These are phyloP conservation scores for Suricata suricatta DNA, from an alignment of 2,113 vertebrate genomes.

Conservation along the genomic window DNA sequence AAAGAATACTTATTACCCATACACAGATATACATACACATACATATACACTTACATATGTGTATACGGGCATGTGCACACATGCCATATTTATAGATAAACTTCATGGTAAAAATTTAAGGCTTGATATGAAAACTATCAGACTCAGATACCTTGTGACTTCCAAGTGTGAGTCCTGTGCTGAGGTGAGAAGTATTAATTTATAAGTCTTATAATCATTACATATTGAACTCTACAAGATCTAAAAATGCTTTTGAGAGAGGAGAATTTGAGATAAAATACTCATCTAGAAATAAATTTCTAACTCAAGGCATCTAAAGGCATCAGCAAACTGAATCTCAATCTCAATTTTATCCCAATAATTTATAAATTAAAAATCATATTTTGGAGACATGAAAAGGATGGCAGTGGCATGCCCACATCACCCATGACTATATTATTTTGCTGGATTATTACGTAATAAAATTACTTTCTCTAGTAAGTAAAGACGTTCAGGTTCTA, in stretches of 20 bases:
- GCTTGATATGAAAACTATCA: slow-evolving; percentile 7
- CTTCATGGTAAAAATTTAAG: background rate
- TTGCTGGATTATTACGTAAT: background rate
- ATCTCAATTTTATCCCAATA: background rate
- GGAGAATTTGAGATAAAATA: background rate
- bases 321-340: background rate
- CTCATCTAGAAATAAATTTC: background rate
- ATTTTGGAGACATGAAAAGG: background rate
- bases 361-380: background rate
- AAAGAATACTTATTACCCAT: background rate
- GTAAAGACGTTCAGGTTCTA: background rate
- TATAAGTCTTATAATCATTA: background rate
- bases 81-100: background rate
- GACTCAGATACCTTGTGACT: background rate
- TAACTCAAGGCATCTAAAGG: background rate
- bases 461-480: background rate
- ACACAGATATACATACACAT: background rate
- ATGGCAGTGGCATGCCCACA: background rate
- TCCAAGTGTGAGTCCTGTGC: background rate
- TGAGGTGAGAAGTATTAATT: background rate
- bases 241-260: background rate
- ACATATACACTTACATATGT: background rate
- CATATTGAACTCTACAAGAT: background rate
- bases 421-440: background rate
- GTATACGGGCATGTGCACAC: background rate